phyloP scores from a whole-genome alignment of 2,797 vertebrate species.

The Limosa lapponica region DNA sequence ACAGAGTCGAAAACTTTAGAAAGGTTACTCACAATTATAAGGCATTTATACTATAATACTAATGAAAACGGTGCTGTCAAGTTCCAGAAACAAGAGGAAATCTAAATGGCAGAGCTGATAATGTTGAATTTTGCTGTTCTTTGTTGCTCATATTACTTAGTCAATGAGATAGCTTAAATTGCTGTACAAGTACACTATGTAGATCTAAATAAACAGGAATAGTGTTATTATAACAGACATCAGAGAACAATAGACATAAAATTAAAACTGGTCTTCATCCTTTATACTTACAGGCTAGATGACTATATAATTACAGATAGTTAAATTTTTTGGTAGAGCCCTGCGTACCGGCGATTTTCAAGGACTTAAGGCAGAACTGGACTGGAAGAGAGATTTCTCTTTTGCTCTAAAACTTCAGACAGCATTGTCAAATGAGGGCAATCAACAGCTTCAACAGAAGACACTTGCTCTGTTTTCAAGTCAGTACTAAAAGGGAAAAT shows the following conservation, averaged over 20 bases:
- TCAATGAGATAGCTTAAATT: background rate
- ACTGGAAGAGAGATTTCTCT: background rate
- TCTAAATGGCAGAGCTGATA: background rate
- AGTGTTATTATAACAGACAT: background rate
- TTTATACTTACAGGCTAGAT: background rate
- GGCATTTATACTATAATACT: background rate
- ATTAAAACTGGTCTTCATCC: background rate
- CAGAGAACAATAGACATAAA: background rate
- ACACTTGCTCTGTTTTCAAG: background rate
- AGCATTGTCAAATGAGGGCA: background rate
- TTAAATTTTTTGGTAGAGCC: background rate
- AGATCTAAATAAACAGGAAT: background rate
- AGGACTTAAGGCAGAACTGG: background rate
- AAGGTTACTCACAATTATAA: background rate
- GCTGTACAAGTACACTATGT: background rate
- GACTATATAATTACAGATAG: background rate
- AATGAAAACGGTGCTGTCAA: background rate
- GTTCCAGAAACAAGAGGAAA: background rate
- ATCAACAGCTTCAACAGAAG: background rate
- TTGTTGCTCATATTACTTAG: background rate
- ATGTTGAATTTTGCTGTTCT: background rate
- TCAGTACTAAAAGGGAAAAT: background rate
- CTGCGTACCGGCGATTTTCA: background rate
- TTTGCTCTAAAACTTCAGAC: background rate
- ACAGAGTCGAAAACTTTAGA: background rate